Conservation (phyloP, 2,797 vertebrate genomes). For the Danio kyathit region DNA sequence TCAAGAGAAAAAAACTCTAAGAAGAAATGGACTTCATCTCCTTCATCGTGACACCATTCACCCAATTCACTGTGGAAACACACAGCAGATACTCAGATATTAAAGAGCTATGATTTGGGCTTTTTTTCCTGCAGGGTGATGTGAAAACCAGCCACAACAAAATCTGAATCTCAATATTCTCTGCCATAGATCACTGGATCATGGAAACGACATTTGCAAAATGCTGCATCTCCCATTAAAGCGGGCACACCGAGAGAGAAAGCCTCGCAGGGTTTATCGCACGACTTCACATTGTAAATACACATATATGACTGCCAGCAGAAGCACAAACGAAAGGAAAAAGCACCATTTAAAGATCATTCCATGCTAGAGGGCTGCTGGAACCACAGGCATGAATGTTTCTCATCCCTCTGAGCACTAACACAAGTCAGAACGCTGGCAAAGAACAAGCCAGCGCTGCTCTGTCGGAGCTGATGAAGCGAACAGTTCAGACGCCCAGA, state of each 20-base stretch:
- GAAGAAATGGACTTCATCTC: not conserved
- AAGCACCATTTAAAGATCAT: slow-evolving; percentile 63
- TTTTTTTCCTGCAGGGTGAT: not conserved
- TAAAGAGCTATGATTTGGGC: slow-evolving; percentile 5
- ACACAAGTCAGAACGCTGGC: slow-evolving; percentile 40
- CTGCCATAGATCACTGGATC: slow-evolving; percentile 50
- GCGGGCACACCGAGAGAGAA: slow-evolving; percentile 4
- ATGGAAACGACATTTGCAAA: slow-evolving; percentile 40
- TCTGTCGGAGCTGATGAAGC: slow-evolving; percentile 35
- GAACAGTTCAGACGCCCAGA: slow-evolving; percentile 20
- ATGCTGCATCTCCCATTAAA: not conserved
- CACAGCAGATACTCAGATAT: not conserved
- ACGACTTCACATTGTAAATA: slow-evolving; percentile 48
- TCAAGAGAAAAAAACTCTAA: not conserved
- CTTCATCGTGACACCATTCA: no score
- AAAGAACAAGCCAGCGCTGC: no score
- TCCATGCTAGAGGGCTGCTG: slow-evolving; percentile 52
- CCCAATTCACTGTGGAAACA: not conserved
- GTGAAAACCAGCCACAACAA: not conserved
- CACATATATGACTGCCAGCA: slow-evolving; percentile 52
- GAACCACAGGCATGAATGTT: slow-evolving; percentile 51
- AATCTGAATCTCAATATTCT: not conserved
- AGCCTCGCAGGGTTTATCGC: slow-evolving; percentile 29
- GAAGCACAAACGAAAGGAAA: slow-evolving; percentile 49
- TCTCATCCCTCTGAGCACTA: slow-evolving; percentile 46